phyloP scores from a whole-genome alignment of 2,888 invertebrate genomes.

The Polymixis flavicincta region DNA sequence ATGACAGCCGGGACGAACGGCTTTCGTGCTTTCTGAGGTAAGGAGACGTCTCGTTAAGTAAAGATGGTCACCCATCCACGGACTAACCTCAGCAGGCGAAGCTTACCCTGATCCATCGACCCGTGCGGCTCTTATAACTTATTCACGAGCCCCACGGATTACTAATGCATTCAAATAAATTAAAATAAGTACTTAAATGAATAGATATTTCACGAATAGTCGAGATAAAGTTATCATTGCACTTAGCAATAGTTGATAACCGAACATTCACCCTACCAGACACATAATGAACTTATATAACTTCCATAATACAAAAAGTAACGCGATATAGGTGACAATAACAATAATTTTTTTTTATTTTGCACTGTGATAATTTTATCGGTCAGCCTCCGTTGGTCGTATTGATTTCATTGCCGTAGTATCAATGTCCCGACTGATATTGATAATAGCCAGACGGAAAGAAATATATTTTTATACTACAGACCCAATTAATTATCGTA shows the following conservation, averaged over 20 bases:
- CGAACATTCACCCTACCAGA: slow-evolving; percentile 69
- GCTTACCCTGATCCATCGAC: neutral
- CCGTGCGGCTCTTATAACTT: neutral
- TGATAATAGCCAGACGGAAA: slow-evolving; percentile 50
- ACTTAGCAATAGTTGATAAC: slow-evolving; percentile 74
- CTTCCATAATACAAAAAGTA: slow-evolving; percentile 69
- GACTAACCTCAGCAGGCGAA: neutral
- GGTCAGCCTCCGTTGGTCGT: slow-evolving; percentile 59
- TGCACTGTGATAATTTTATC: slow-evolving; percentile 68
- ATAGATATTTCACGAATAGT: slow-evolving; percentile 62
- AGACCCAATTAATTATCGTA: slow-evolving; percentile 45
- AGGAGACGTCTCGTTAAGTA: neutral
- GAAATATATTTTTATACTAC: slow-evolving; percentile 52
- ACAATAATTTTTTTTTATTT: slow-evolving; percentile 64
- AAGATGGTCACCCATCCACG: neutral
- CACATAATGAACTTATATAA: slow-evolving; percentile 63
- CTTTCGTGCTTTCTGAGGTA: neutral
- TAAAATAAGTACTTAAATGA: slow-evolving; percentile 29
- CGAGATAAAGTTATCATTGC: slow-evolving; percentile 63
- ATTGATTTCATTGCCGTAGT: slow-evolving; percentile 61
- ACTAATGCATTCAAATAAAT: slow-evolving; percentile 21
- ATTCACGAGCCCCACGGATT: slow-evolving; percentile 5
- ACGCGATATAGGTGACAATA: slow-evolving; percentile 68
- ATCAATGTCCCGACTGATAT: slow-evolving; percentile 69
- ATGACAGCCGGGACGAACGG: neutral